Evolutionary conservation across 1,140 invertebrate species (phyloP), one percentile per base, ranked within the genome.

Genomic region (Panagrolaimus sp.): DNA sequence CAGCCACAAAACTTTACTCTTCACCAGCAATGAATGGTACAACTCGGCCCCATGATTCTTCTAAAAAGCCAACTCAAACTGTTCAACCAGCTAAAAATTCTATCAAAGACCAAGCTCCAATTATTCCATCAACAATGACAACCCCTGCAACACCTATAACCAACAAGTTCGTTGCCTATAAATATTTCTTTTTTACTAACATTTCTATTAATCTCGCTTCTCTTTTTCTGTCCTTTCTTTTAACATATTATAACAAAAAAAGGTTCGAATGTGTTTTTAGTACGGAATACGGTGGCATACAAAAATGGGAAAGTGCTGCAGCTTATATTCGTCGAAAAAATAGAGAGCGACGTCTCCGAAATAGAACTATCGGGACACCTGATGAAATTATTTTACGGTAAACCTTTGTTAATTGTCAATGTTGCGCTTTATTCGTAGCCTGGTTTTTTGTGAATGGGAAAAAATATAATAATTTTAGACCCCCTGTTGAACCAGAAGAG

Each of bases 301-400:
- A 76, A 38, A 68, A 65, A 17, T 77, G 67, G 68, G 81, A 82
- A 67, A 75, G 75, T 38, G 81, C 82, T 24, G 71, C 81, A 10
- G 72, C 70, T 8, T 82, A 80, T 69, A 82, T 82, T 52, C 69
- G 81, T 43, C 73, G 80, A 28, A 83, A 83, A 62, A 83, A 82
- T 65, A 71, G 79, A 14, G 80, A 82, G 52, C 73, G 80, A 43
- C 52, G 80, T 21, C 65, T 70, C 43, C 47, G 80, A n/a, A 83
- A 83, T 68, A 47, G 68, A 43, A 82, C 80, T 14, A 83, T 82
- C 46, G 80, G 78, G 14, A 66, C 70, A 12, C 68, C 78, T 1
- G 81, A 78, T 43, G 81, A 79, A 52, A 69, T 68, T 32, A 63
- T 70, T 43, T 62, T 73, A 46, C 58, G 63, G 46, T 79, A 48